These are phyloP conservation scores for Toxotes chatareus DNA, from an alignment of 2,113 vertebrate genomes.

Conservation along the genomic window DNA sequence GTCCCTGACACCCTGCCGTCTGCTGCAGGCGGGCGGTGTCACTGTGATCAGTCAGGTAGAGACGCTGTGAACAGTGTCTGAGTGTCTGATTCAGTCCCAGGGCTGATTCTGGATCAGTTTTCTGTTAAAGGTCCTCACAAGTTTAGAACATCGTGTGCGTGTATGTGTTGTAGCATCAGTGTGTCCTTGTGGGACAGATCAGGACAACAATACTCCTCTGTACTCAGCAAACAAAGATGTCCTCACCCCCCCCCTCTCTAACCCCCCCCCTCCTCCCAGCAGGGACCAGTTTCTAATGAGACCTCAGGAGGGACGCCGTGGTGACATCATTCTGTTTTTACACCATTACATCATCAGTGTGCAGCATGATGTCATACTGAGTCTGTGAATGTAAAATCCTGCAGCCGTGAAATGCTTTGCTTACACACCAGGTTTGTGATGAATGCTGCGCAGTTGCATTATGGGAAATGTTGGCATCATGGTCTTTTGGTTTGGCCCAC, in stretches of 20 bases:
- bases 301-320: background rate
- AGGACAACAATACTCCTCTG: conserved; percentile 50
- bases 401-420: no score
- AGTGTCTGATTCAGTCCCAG: background rate
- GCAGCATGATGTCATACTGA: background rate
- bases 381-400: background rate
- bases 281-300: conserved; percentile 5
- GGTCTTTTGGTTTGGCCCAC: no score
- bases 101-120: background rate
- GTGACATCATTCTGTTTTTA: background rate
- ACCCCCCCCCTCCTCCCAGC: background rate
- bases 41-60: no score
- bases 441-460: background rate
- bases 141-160: background rate
- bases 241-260: background rate
- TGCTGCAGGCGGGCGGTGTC: no score
- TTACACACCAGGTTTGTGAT: background rate
- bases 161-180: background rate
- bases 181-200: background rate
- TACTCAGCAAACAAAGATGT: conserved; percentile 59
- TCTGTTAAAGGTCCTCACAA: background rate
- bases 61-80: no score
- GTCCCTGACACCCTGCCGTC: no score
- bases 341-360: background rate
- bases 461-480: background rate